Evolutionary conservation across 2,113 vertebrate genomes (phyloP), one percentile per base, ranked within the genome.

Genomic region (Oplegnathus fasciatus): DNA sequence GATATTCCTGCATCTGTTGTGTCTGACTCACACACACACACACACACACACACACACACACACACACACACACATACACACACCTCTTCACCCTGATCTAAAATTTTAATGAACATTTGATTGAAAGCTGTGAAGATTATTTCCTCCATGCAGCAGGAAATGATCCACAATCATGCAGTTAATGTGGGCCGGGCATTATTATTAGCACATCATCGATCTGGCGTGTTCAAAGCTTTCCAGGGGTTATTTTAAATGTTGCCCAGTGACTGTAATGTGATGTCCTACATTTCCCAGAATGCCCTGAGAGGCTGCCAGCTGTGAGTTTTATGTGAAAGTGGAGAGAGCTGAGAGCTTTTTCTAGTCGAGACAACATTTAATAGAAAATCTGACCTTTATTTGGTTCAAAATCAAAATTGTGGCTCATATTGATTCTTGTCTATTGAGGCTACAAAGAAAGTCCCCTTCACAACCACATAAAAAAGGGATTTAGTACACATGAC

Each of bases 1-100:
- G 86, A 83, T 86, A 42, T 75, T 85, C 61, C 57, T 52, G 30
- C 89, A 85, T 83, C 86, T 85, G 80, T 37, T 28, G 69, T 52
- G 60, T 77, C 82, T 84, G 83, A 91, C 44, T 73, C 83, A 64
- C 55, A 13, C 50, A 26, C 28, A 57, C 78, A 72, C 46, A 30
- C 73, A 10, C 32, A 24, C n/a, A n/a, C n/a, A n/a, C n/a, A n/a
- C n/a, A n/a, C n/a, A n/a, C n/a, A n/a, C 44, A 61, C 58, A 58
- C 32, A 52, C 57, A 69, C 24, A 42, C 42, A 79, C 57, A 40
- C n/a, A n/a, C n/a, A n/a, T n/a, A n/a, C n/a, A n/a, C n/a, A n/a
- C 42, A 62, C 87, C 26, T 65, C 75, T 58, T 60, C 54, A 62
- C 55, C 34, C 57, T 48, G 22, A 86, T 83, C 66, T 78, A 3